Evolutionary conservation across 2,888 invertebrate species (phyloP).

Genomic region (Yponomeuta malinellus): DNA sequence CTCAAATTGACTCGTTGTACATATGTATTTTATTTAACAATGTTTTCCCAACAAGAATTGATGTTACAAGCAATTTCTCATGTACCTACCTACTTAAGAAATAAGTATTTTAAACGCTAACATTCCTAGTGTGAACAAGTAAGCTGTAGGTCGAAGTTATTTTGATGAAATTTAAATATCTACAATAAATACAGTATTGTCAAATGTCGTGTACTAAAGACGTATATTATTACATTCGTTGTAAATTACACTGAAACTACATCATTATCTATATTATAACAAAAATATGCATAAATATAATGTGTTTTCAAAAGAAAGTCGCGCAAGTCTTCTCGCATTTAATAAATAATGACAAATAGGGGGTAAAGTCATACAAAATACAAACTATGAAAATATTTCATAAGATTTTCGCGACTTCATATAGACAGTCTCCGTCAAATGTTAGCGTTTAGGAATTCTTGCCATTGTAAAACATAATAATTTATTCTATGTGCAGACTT

Average conservation of each 20-base stretch:
- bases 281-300: not conserved
- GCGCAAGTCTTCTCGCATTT: not conserved
- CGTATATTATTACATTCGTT: not conserved
- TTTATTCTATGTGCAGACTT: constrained; percentile 28
- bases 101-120: constrained; percentile 66
- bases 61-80: constrained; percentile 44
- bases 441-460: constrained; percentile 74
- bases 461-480: constrained; percentile 60
- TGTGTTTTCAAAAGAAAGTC: not conserved
- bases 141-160: constrained; percentile 14
- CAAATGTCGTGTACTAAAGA: no score
- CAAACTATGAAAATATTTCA: not conserved
- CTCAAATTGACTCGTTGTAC: constrained; percentile 58
- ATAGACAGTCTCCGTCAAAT: constrained; percentile 30
- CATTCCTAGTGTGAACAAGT: constrained; percentile 53
- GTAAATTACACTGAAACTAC: not conserved
- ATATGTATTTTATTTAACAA: constrained; percentile 36
- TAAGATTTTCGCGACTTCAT: constrained; percentile 3
- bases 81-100: constrained; percentile 34
- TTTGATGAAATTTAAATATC: not conserved
- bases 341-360: not conserved
- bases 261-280: not conserved
- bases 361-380: not conserved
- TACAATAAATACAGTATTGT: not conserved
- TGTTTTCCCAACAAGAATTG: constrained; percentile 42